Evolutionary conservation across 2,113 vertebrate species (phyloP), one percentile per base, ranked within the genome.

Genomic region (Sakesphorus luctuosus): DNA sequence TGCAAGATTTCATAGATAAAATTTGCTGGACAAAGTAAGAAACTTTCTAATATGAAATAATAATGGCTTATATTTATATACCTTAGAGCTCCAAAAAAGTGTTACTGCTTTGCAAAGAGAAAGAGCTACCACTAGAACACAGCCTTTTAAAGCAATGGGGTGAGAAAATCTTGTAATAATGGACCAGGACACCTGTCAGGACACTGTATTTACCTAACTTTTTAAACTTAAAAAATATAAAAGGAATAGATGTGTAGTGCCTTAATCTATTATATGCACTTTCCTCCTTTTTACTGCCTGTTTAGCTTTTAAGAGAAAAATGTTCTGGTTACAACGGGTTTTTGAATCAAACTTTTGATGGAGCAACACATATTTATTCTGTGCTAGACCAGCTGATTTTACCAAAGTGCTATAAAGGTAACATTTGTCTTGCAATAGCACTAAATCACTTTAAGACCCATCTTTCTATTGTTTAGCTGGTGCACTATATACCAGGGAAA

Each of bases 1-100:
- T 99, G 99, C 97, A 98, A 95, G 95, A 99, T 74, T 97, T 99
- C 9, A 96, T 99, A 82, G 97, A 99, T 65, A 99, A 98, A 52
- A 89, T 98, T 89, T 99, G 99, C 98, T 99, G 99, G 99, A 99
- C 99, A 83, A 98, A 98, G 99, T 99, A 98, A 96, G 97, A 86
- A 67, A 25, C 14, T 44, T 19, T 69, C 84, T 50, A 79, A 38
- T 82, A 38, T 31, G 17, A 49, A 35, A 49, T 62, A 52, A 61
- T 16, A 82, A 50, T 33, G 40, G 7, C 17, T 92, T 69, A 18
- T 25, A 29, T 73, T 66, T 85, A 14, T 55, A 21, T 44, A 23
- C 21, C 10, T 76, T 61, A 40, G 28, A 33, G 19, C n/a, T 61
- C 16, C 14, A 56, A 40, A 29, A 35, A 43, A 24, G 25, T 0